Evolutionary conservation across 1,140 invertebrate species (phyloP), one percentile per base, ranked within the genome.

Genomic region (Drosophila nikananu): DNA sequence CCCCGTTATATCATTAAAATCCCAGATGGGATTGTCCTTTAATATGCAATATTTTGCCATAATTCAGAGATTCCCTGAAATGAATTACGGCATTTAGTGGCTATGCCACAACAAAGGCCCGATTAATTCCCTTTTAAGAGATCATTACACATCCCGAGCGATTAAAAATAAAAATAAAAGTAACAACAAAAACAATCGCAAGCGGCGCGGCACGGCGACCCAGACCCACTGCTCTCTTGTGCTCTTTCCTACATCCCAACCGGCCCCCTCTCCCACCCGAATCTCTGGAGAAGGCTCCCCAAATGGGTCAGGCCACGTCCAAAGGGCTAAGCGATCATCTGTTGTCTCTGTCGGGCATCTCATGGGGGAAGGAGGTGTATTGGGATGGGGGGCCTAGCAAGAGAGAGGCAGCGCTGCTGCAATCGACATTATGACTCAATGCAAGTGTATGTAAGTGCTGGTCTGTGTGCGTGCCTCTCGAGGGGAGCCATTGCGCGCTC

Each of bases 361-460:
- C 54, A 55, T 23, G 32, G 21, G 15, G 32, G 15, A 5, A 10
- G 23, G 32, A 39, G 25, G 35, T 25, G 48, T 25, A 25, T 9
- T 37, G 44, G 54, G 15, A 25, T 27, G 42, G 41, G 32, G n/a
- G 41, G 21, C 10, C 23, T 46, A 42, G 42, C 27, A 44, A 32
- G 65, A 49, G 48, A 55, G 74, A 71, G 64, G 80, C 37, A 63
- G 66, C 66, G 72, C 49, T 77, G 77, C 83, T 83, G 76, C 83
- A 77, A 80, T 81, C 71, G 84, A 37, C 74, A 78, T 89, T 89
- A 90, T 89, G 86, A 90, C 86, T 89, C 86, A 89, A 90, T 89
- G 84, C 86, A 90, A 86, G 74, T 79, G 81, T 87, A 68, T 83
- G 81, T 76, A 73, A 65, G 78, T 44, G 63, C 9, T 25, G 23